Conservation (phyloP, 2,888 invertebrate species). For the Podabrus alpinus region DNA sequence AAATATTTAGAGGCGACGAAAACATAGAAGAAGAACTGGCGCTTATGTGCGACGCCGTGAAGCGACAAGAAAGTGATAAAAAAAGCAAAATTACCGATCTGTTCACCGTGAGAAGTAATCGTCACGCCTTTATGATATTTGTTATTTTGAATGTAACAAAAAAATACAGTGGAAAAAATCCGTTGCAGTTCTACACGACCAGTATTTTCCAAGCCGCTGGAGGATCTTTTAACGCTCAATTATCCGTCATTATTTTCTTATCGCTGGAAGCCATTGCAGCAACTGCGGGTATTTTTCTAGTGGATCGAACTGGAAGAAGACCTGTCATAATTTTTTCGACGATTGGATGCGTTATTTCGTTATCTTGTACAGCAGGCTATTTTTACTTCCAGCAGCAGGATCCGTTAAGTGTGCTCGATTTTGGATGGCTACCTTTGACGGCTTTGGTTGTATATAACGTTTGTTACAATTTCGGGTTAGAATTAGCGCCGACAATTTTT, state of each 20-base stretch:
- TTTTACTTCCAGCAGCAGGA: conserved; percentile 54
- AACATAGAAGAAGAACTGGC: conserved; percentile 58
- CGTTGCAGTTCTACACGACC: conserved; percentile 66
- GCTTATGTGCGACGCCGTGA: conserved; percentile 45
- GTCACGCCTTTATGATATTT: conserved; percentile 65
- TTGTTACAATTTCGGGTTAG: conserved; percentile 58
- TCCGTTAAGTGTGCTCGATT: conserved; percentile 44
- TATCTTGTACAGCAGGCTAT: conserved; percentile 53
- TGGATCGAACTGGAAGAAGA: conserved; percentile 68
- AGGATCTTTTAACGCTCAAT: conserved; percentile 57
- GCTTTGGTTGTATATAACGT: conserved; percentile 58
- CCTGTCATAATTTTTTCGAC: conserved; percentile 64
- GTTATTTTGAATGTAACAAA: conserved; percentile 64
- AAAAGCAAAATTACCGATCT: conserved; percentile 59
- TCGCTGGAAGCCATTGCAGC: conserved; percentile 64
- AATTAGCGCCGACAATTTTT: conserved; percentile 59
- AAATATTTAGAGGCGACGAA: conserved; percentile 61
- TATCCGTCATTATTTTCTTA: conserved; percentile 64
- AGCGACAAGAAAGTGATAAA: conserved; percentile 56
- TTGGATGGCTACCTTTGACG: conserved; percentile 57
- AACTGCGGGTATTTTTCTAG: conserved; percentile 60
- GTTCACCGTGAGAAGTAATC: conserved; percentile 61
- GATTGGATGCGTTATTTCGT: conserved; percentile 53
- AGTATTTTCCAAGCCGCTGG: conserved; percentile 62
- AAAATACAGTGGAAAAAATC: conserved; percentile 69